Evolutionary conservation across 1,140 invertebrate genomes (phyloP).

Genomic region (Drosophila sp.): DNA sequence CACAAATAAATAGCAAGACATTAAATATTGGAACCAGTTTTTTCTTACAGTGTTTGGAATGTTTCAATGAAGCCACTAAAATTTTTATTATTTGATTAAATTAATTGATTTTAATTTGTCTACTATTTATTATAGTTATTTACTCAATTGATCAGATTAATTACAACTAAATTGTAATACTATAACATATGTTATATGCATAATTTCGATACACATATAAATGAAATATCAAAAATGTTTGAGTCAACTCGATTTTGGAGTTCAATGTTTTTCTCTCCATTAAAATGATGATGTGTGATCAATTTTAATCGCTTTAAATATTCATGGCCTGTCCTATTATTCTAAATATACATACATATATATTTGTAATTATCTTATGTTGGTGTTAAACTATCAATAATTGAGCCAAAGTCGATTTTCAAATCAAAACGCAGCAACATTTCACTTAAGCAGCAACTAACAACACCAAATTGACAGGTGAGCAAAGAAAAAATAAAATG

Average conservation of each 20-base stretch:
- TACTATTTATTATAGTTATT: background rate
- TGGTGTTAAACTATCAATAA: slow-evolving; percentile 5
- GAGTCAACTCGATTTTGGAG: too few relatives aligned
- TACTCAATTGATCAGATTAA: too few relatives aligned
- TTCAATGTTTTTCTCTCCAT: too few relatives aligned
- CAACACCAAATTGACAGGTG: slow-evolving; percentile 64
- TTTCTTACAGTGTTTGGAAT: slow-evolving; percentile 22
- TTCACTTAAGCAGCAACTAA: slow-evolving; percentile 57
- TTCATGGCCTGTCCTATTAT: too few relatives aligned
- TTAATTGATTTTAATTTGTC: slow-evolving; percentile 15
- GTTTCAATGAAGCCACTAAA: slow-evolving; percentile 47
- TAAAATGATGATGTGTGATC: too few relatives aligned
- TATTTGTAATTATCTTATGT: too few relatives aligned
- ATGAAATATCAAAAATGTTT: too few relatives aligned
- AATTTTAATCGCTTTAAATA: too few relatives aligned
- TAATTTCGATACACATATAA: too few relatives aligned
- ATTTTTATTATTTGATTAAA: slow-evolving; percentile 45
- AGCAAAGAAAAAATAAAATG: slow-evolving; percentile 38
- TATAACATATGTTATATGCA: too few relatives aligned
- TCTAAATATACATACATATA: too few relatives aligned
- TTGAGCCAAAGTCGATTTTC: slow-evolving; percentile 27
- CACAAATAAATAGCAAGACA: slow-evolving; percentile 10
- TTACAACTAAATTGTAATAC: too few relatives aligned
- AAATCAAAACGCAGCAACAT: slow-evolving; percentile 55
- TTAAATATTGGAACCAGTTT: slow-evolving; percentile 60